phyloP scores from a whole-genome alignment of 2,113 vertebrate species.

The Eubucco bourcierii region DNA sequence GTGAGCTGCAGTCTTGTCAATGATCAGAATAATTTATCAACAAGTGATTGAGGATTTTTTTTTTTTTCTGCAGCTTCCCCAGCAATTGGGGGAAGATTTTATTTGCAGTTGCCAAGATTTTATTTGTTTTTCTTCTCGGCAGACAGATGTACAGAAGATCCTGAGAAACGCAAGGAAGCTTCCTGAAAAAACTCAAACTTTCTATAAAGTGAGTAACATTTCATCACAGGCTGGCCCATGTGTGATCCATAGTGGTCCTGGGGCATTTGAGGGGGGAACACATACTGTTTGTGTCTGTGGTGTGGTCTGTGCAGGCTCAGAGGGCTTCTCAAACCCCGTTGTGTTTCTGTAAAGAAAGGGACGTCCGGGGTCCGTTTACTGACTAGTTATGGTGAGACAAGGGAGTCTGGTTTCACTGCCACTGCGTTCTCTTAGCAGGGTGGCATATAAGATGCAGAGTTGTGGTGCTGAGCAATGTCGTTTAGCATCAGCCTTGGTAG shows the following conservation, averaged over 20 bases:
- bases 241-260: neutral
- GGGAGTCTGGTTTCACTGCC: neutral
- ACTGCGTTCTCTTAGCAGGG: neutral
- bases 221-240: neutral
- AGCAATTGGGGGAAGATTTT: neutral
- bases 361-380: neutral
- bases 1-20: slow-evolving; percentile 3
- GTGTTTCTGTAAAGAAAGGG: neutral
- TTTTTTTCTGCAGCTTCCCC: neutral
- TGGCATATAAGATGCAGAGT: neutral
- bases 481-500: too few species aligned
- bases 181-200: slow-evolving; percentile 98
- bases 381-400: neutral
- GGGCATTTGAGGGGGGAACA: neutral
- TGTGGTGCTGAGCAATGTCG: too few species aligned
- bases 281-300: neutral
- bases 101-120: neutral
- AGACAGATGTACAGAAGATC: slow-evolving; percentile 99
- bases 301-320: neutral
- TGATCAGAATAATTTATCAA: slow-evolving; percentile 8
- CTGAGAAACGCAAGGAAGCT: slow-evolving; percentile 96
- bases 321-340: neutral
- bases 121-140: slow-evolving; percentile 4
- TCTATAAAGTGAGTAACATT: slow-evolving; percentile 89
- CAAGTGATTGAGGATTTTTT: neutral